Evolutionary conservation across 2,888 invertebrate genomes (phyloP).

Genomic region (Andricus curvator): DNA sequence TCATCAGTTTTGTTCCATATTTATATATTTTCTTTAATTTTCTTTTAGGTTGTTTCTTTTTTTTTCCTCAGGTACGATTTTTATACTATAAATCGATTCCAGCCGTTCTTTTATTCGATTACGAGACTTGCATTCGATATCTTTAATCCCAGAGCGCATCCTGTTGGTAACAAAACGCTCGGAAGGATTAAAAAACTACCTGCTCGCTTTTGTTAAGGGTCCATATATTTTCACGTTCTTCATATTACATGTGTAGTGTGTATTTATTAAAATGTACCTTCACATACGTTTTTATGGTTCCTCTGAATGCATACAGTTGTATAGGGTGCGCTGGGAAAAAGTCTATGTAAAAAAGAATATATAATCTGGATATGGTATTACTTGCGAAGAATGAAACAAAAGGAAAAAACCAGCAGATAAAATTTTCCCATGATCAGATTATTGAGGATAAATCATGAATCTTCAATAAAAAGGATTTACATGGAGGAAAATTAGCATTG

Average conservation of each 20-base stretch:
- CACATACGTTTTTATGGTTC: conserved; percentile 9
- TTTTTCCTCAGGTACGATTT: not conserved
- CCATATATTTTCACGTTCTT: conserved; percentile 34
- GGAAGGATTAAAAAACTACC: conserved; percentile 25
- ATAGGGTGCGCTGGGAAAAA: conserved; percentile 3
- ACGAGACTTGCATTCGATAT: conserved; percentile 20
- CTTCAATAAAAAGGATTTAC: not conserved
- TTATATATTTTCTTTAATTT: not conserved
- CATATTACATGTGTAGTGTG: conserved; percentile 30
- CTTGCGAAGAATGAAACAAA: not conserved
- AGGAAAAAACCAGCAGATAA: not conserved
- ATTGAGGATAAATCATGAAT: not conserved
- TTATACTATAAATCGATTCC: conserved; percentile 3
- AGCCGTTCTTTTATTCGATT: conserved; percentile 11
- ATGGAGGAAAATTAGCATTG: no score
- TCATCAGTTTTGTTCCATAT: not conserved
- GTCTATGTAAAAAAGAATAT: conserved; percentile 11
- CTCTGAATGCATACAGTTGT: conserved; percentile 14
- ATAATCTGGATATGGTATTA: conserved; percentile 1
- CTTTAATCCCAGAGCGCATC: conserved; percentile 20
- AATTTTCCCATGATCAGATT: conserved; percentile 4
- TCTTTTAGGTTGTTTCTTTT: not conserved
- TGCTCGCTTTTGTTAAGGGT: conserved; percentile 30
- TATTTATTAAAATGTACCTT: conserved; percentile 20
- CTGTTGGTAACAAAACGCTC: conserved; percentile 36